Base-by-base conservation (phyloP, 2,797 vertebrate genomes). In the Meriones psammophilus region DNA sequence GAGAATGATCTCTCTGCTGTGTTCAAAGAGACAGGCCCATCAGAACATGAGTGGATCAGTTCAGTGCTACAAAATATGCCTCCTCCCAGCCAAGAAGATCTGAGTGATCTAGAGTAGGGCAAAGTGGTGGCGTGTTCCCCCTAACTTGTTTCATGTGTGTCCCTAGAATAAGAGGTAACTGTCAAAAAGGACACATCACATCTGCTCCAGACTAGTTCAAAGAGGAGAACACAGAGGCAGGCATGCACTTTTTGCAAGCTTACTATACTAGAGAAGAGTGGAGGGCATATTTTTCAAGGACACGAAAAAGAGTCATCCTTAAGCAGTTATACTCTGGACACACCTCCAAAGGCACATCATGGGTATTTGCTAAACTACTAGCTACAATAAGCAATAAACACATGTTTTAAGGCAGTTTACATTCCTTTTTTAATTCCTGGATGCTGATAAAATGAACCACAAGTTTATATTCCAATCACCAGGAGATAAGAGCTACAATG, bases 401-500 rank as follows among this genome's bases (percentile, higher is more conserved):
- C 69, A 71, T 77, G 89, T 30, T 90, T n/a, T 89, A 86, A 95
- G 88, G 50, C 24, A 94, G 69, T 62, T 97, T 94, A 13, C 74
- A 94, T 94, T 97, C 54, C 96, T 24, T 26, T 71, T 94, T 46
- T 71, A 64, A 95, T 94, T 96, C 96, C 50, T 95, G 89, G 87
- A 92, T 96, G 88, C 58, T 96, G 64, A 84, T 94, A 73, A 93
- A 96, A 88, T 30, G 28, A 83, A 89, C 54, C 69, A n/a, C 54
- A 88, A 68, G 90, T 10, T 56, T 69, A 92, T 6, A 95, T 5
- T 80, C 60, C 33, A 81, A 30, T 88, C 36, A 86, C 60, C 68
- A 94, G 88, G 30, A 90, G 56, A 64, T 50, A 76, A 64, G 64
- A 22, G 42, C 28, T 79, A 46, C 8, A 46, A 78, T 28, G 28